Evolutionary conservation across 2,888 invertebrate genomes (phyloP), one percentile per base, ranked within the genome.

Genomic region (Megamerina dolium): DNA sequence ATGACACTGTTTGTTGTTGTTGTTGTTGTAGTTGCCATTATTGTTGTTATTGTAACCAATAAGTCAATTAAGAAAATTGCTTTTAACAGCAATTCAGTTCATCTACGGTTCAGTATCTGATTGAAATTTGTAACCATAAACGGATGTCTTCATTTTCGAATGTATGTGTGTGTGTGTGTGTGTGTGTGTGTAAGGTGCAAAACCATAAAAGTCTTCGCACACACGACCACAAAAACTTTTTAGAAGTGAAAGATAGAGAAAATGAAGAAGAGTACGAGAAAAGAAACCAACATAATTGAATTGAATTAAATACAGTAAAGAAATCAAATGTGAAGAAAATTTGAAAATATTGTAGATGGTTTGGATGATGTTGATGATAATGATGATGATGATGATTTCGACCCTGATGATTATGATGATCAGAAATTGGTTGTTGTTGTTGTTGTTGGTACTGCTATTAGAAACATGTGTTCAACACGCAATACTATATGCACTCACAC

Each of bases 41-140:
- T 6, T 31, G 2, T 36, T 30, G 38, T 30, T 37, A 26, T 27
- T 43, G 36, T 31, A 53, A 48, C 46, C 50, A 52, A 53, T 52
- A 45, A 53, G 48, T 45, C 54, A 55, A 55, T 55, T 55, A 53
- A 49, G 49, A 46, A 50, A 55, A 55, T 55, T 51, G 46, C 46
- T 52, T 53, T 55, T 45, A 19, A 26, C 21, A 36, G 37, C 19
- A 19, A 5, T 18, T 19, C 2, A 12, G 8, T 3, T 31, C 31
- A 14, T 13, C n/a, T 12, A 13, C 31, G 14, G n/a, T n/a, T n/a
- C n/a, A n/a, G n/a, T n/a, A n/a, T n/a, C n/a, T n/a, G n/a, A n/a
- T n/a, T n/a, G n/a, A n/a, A n/a, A n/a, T n/a, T n/a, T n/a, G n/a
- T n/a, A n/a, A n/a, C n/a, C n/a, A n/a, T n/a, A n/a, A n/a, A n/a